Base-by-base conservation (phyloP, 2,888 invertebrate genomes). In the Ophraella communa region DNA sequence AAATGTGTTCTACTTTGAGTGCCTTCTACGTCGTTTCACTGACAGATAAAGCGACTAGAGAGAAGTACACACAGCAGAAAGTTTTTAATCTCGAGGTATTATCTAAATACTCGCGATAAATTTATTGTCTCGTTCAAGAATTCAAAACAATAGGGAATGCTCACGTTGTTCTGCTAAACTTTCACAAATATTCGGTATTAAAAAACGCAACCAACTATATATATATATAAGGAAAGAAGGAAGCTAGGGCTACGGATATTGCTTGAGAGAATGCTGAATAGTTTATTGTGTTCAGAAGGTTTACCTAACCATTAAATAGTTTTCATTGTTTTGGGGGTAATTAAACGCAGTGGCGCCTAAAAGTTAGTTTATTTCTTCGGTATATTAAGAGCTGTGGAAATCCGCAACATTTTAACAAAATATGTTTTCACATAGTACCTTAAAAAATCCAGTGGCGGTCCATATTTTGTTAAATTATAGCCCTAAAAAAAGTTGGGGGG, bases 1-100 rank as follows among this genome's bases (percentile, higher is more conserved):
- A 69, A 70, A 68, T 69, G 70, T 69, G 68, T 61, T 65, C 66
- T 70, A 62, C 61, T 65, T 60, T 23, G 59, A 62, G 65, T 64
- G 65, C 53, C 65, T 70, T 66, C 65, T 57, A 57, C 56, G 52
- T 55, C 64, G 69, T 65, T 69, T 64, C 62, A 64, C 62, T 57
- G 60, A 52, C 65, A 54, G 67, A 67, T 65, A 65, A 65, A n/a
- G n/a, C 61, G 60, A 33, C 42, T 24, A 54, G 42, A 65, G 54
- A 21, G n/a, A n/a, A n/a, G n/a, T n/a, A n/a, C n/a, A n/a, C 30
- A 18, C 14, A 30, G 30, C n/a, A 44, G 18, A 56, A 57, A 52
- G 39, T 62, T 44, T 44, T 55, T 52, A 20, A 52, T 56, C 56
- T 62, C 33, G 21, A 27, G 10, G 27, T 33, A 62, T 62, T 57